These are phyloP conservation scores for Sarotherodon lohbergeri DNA, from an alignment of 2,113 vertebrate species.

Conservation along the genomic window DNA sequence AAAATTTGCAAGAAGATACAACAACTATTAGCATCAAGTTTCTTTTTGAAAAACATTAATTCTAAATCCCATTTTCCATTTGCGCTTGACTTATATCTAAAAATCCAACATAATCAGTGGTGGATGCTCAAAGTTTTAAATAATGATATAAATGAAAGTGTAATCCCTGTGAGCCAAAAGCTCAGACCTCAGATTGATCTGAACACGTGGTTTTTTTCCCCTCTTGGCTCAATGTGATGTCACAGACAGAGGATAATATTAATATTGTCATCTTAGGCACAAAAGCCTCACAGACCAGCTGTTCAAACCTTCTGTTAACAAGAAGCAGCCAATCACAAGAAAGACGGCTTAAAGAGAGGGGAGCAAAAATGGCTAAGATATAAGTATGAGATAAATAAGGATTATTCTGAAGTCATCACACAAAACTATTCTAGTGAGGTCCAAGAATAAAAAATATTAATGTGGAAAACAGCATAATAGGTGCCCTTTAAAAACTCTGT, in stretches of 20 bases:
- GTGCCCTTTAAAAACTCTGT: background rate
- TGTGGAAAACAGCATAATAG: background rate
- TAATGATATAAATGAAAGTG: background rate
- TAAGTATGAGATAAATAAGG: background rate
- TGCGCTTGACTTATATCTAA: fast-evolving
- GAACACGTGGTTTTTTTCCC: background rate
- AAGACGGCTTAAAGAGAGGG: background rate
- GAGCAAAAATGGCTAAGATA: fast-evolving
- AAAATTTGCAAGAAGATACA: background rate
- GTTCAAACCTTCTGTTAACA: background rate
- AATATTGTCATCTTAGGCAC: background rate
- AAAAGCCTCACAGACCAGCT: background rate
- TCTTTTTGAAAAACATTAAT: background rate
- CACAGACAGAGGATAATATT: background rate
- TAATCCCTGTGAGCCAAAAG: background rate
- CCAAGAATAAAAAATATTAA: background rate
- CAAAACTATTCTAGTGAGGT: background rate
- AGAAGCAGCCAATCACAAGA: background rate
- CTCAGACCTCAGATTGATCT: background rate
- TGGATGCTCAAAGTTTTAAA: background rate
- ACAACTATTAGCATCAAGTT: background rate
- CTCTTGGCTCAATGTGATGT: background rate
- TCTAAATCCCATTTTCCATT: background rate
- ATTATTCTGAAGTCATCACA: background rate
- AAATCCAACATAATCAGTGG: fast-evolving